A percentile compares a stretch with the other conserved stretches of the same genome.
Conservation (phyloP, 2,888 invertebrate genomes). For the Brassicogethes aeneus region DNA sequence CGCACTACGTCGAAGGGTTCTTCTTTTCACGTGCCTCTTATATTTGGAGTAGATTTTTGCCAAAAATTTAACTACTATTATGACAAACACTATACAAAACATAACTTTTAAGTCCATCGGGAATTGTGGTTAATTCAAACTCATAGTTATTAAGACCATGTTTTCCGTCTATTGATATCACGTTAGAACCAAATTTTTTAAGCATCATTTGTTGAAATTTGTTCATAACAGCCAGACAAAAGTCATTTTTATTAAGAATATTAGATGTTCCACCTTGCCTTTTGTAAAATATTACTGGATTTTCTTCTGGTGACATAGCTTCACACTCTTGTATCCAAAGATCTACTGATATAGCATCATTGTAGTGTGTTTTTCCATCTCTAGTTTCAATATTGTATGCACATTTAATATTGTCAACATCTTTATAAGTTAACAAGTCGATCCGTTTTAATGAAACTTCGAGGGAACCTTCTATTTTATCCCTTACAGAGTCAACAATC, state of each 20-base stretch:
- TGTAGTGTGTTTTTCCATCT: conserved; percentile 1
- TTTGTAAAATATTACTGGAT: conserved; percentile 4
- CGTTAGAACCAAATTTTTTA: conserved; percentile 2
- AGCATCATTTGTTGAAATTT: conserved; percentile 1
- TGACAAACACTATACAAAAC: no score
- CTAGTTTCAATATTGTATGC: background rate
- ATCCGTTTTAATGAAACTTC: no score
- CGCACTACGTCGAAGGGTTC: no score
- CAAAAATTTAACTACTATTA: no score
- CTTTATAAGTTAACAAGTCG: no score
- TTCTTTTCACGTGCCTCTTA: no score
- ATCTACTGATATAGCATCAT: background rate
- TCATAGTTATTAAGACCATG: no score
- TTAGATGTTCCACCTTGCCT: background rate
- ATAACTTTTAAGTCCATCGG: no score
- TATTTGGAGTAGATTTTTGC: no score
- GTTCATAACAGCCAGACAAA: conserved; percentile 3
- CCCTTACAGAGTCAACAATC: no score
- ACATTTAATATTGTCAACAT: no score
- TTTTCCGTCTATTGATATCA: background rate
- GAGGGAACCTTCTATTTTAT: no score
- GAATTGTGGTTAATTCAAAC: conserved; percentile 9
- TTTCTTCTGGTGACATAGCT: background rate
- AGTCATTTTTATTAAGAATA: background rate
- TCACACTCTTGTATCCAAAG: background rate